Percentiles rank a stretch among this genome's conserved stretches.
Conservation (phyloP, 2,113 vertebrate species). For the Podiceps cristatus region DNA sequence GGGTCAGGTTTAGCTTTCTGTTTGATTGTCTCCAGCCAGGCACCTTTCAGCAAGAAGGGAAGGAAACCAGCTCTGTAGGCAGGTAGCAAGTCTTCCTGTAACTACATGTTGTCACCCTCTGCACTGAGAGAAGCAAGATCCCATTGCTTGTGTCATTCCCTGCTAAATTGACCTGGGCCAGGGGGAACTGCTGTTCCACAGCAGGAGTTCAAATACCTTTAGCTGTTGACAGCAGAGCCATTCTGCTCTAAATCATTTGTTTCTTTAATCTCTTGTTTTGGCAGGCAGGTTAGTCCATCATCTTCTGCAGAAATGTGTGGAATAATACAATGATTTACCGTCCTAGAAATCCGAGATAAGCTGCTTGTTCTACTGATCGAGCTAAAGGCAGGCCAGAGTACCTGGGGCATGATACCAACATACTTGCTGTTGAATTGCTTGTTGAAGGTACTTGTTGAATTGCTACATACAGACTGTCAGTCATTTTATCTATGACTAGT, state of each 20-base stretch:
- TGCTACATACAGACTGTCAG: neutral
- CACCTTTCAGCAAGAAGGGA: neutral
- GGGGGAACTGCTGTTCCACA: rapidly evolving
- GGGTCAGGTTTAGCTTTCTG: neutral
- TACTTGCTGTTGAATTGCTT: neutral
- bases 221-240: neutral
- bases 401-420: neutral
- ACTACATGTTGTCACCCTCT: neutral
- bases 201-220: neutral
- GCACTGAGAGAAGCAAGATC: neutral
- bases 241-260: neutral
- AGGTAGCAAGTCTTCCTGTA: neutral
- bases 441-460: neutral
- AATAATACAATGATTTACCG: neutral
- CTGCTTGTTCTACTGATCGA: neutral
- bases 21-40: neutral
- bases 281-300: neutral
- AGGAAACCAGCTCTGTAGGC: neutral
- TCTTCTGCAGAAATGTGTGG: neutral
- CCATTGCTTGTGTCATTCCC: neutral
- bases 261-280: neutral
- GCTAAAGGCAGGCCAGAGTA: neutral
- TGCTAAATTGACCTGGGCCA: neutral
- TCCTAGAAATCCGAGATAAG: neutral
- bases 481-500: neutral